These are phyloP conservation scores for Sinotaia quadrata DNA, from an alignment of 2,888 invertebrate genomes.

Conservation along the genomic window DNA sequence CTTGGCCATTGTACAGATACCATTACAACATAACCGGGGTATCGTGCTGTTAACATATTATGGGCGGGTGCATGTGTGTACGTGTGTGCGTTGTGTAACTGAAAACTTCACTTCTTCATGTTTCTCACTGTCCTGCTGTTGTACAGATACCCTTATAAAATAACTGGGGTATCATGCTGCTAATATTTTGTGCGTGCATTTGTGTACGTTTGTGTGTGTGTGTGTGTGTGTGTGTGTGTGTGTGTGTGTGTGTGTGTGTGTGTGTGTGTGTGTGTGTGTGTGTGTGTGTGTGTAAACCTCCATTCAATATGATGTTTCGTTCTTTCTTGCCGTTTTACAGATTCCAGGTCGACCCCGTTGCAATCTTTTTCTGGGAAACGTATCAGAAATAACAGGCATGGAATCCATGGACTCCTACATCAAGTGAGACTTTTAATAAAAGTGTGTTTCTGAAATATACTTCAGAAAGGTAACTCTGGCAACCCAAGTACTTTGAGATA, in stretches of 20 bases:
- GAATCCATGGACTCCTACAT: slow-evolving; percentile 5
- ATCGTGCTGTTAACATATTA: too few species aligned
- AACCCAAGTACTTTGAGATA: too few species aligned
- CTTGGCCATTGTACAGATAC: too few species aligned
- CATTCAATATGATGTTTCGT: neutral
- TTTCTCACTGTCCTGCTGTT: too few species aligned
- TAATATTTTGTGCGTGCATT: neutral
- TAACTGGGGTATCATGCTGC: too few species aligned
- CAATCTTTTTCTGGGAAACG: neutral
- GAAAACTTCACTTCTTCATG: too few species aligned
- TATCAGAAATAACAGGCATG: neutral
- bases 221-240: neutral
- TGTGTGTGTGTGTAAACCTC: neutral
- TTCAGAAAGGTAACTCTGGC: too few species aligned
- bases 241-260: slow-evolving; percentile 3
- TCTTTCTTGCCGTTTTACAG: neutral
- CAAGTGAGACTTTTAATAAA: slow-evolving; percentile 2
- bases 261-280: neutral
- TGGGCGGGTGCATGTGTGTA: too few species aligned
- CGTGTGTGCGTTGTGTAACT: too few species aligned
- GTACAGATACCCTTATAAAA: too few species aligned
- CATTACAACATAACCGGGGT: too few species aligned
- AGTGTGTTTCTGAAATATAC: neutral
- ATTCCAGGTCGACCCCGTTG: slow-evolving; percentile 7
- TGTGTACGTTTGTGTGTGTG: too few species aligned